Percentiles rank a stretch among this genome's conserved stretches.
Evolutionary conservation across 2,797 vertebrate genomes (phyloP).

Genomic region (Miichthys miiuy): DNA sequence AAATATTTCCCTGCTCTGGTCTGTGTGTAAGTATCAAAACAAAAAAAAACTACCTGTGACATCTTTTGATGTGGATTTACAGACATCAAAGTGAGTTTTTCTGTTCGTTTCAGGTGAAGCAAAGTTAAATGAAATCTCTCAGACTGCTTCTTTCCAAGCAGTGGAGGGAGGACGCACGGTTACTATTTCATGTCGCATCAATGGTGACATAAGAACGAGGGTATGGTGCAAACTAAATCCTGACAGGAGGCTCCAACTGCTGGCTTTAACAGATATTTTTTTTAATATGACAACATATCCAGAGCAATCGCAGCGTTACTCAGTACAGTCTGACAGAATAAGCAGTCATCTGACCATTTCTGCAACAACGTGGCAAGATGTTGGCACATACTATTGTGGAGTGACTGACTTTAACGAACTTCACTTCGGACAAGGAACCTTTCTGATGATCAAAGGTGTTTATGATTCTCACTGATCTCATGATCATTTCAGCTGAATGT

Average conservation of each 20-base stretch:
- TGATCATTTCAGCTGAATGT: fast-evolving
- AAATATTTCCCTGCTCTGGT: background rate
- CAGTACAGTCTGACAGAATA: background rate
- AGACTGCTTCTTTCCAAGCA: background rate
- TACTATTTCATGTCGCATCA: background rate
- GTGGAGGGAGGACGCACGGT: background rate
- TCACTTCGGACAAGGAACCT: conserved; percentile 36
- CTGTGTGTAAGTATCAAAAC: conserved; percentile 12
- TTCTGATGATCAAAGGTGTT: conserved; percentile 29
- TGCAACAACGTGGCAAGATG: background rate
- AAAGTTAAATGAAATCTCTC: background rate
- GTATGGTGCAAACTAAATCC: conserved; percentile 9
- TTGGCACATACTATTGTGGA: conserved; percentile 50
- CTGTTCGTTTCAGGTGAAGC: background rate
- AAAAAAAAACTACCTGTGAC: background rate
- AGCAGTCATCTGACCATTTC: conserved; percentile 22
- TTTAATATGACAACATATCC: background rate
- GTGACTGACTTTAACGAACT: background rate
- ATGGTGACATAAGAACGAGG: background rate
- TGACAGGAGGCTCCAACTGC: background rate
- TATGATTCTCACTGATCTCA: background rate
- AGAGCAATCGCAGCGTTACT: background rate
- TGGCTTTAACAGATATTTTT: background rate
- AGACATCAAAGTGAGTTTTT: background rate
- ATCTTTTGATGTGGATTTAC: background rate